phyloP scores from a whole-genome alignment of 2,113 vertebrate genomes.

The Gymnobelideus leadbeateri region DNA sequence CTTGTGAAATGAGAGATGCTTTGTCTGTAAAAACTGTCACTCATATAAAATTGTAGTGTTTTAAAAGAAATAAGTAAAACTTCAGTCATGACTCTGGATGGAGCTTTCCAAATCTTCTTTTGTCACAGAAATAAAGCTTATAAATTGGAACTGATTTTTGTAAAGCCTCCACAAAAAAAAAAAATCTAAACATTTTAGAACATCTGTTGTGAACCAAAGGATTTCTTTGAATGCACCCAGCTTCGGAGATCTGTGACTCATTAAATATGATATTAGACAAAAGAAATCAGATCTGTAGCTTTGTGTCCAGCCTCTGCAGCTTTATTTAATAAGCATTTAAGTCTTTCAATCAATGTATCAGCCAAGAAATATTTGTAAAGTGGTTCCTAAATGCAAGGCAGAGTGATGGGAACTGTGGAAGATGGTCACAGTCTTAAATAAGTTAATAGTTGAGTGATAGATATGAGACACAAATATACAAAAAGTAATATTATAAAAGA shows the following conservation, averaged over 20 bases:
- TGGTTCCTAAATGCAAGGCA: not conserved
- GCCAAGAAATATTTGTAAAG: not conserved
- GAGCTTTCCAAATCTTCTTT: slow-evolving; percentile 71
- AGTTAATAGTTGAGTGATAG: not conserved
- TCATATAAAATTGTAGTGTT: slow-evolving; percentile 58
- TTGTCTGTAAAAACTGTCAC: slow-evolving; percentile 59
- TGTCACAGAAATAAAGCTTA: slow-evolving; percentile 70
- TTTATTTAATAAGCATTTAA: not conserved
- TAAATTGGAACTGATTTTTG: slow-evolving; percentile 83
- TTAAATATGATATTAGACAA: slow-evolving; percentile 28
- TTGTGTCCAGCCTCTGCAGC: not conserved
- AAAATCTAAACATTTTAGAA: slow-evolving; percentile 80
- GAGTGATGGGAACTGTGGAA: not conserved
- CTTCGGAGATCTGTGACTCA: slow-evolving; percentile 58
- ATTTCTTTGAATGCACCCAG: slow-evolving; percentile 66
- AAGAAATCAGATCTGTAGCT: slow-evolving; percentile 37
- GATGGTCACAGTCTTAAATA: not conserved
- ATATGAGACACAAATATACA: not conserved
- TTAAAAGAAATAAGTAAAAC: slow-evolving; percentile 80
- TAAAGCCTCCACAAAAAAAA: slow-evolving; percentile 81
- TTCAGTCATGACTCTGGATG: slow-evolving; percentile 64
- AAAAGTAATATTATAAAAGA: not conserved
- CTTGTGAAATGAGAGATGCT: slow-evolving; percentile 23
- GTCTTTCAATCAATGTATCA: not conserved
- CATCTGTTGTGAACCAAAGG: slow-evolving; percentile 77